Percentiles rank a stretch among this genome's conserved stretches.
These are phyloP conservation scores for Anguilla marmorata DNA, from an alignment of 2,797 vertebrate genomes.

Conservation along the genomic window DNA sequence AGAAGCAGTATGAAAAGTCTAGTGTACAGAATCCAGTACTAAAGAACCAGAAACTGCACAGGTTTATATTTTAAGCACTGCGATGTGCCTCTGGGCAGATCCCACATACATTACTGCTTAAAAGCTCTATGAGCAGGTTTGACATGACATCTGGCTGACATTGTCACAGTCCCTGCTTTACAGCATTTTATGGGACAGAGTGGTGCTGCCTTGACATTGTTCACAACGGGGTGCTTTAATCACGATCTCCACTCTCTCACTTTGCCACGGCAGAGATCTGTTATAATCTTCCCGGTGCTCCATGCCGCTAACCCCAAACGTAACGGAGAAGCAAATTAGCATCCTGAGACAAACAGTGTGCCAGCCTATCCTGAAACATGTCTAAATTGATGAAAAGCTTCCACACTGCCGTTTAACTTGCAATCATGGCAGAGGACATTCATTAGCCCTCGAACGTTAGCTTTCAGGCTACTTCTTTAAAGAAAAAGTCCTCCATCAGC, in stretches of 20 bases:
- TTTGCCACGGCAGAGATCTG: neutral
- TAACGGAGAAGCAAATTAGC: neutral
- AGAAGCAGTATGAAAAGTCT: neutral
- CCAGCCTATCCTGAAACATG: neutral
- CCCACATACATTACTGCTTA: neutral
- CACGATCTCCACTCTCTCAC: neutral
- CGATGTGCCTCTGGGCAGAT: no score
- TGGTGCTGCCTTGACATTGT: neutral
- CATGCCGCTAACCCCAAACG: neutral
- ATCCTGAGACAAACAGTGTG: neutral
- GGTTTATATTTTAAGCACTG: no score
- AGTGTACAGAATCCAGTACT: no score
- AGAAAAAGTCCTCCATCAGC: neutral
- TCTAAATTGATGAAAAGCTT: neutral
- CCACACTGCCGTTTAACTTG: neutral
- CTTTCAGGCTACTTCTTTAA: neutral
- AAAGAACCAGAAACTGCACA: no score
- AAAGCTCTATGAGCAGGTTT: neutral
- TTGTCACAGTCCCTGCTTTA: neutral
- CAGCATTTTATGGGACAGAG: neutral
- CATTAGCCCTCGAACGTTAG: neutral
- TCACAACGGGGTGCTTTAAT: neutral
- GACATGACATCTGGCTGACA: no score
- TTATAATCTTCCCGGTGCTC: neutral
- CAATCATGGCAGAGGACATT: neutral